phyloP scores from a whole-genome alignment of 2,888 invertebrate genomes.

The Polydrusus tereticollis region DNA sequence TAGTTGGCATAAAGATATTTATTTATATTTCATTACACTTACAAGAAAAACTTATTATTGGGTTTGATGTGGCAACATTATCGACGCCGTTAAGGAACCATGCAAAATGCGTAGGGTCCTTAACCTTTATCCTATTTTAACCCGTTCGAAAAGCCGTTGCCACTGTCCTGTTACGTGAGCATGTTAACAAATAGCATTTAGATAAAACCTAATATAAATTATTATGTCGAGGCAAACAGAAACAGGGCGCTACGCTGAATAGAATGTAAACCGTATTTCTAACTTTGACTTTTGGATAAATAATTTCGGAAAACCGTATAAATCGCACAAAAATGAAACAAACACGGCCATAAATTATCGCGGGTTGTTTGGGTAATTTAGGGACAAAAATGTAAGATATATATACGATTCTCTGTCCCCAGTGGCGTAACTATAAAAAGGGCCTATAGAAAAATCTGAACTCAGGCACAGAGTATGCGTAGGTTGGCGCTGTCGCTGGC shows the following conservation, averaged over 20 bases:
- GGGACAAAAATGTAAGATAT: conserved; percentile 58
- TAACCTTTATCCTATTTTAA: neutral
- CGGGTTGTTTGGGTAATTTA: conserved; percentile 57
- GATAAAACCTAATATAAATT: conserved; percentile 42
- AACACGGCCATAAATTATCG: conserved; percentile 60
- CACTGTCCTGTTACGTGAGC: conserved; percentile 15
- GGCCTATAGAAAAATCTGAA: too few relatives aligned
- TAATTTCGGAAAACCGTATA: conserved; percentile 55
- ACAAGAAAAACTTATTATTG: too few relatives aligned
- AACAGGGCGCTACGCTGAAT: conserved; percentile 23
- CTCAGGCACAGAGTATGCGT: too few relatives aligned
- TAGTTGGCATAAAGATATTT: too few relatives aligned
- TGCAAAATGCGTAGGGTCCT: too few relatives aligned
- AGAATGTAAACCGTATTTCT: conserved; percentile 35
- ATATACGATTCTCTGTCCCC: conserved; percentile 21
- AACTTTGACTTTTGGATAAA: conserved; percentile 43
- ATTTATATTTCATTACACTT: too few relatives aligned
- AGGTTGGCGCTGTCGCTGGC: too few relatives aligned
- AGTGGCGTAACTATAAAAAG: neutral
- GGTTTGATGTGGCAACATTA: too few relatives aligned
- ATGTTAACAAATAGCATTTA: conserved; percentile 39
- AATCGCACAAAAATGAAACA: conserved; percentile 58
- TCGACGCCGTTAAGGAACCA: too few relatives aligned
- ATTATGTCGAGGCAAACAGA: conserved; percentile 31
- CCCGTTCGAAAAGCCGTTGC: neutral